Percentiles rank a stretch among this genome's conserved stretches.
These are phyloP conservation scores for Epizoanthus stellaris DNA, from an alignment of 92 coral and sea anemone species.

Conservation along the genomic window DNA sequence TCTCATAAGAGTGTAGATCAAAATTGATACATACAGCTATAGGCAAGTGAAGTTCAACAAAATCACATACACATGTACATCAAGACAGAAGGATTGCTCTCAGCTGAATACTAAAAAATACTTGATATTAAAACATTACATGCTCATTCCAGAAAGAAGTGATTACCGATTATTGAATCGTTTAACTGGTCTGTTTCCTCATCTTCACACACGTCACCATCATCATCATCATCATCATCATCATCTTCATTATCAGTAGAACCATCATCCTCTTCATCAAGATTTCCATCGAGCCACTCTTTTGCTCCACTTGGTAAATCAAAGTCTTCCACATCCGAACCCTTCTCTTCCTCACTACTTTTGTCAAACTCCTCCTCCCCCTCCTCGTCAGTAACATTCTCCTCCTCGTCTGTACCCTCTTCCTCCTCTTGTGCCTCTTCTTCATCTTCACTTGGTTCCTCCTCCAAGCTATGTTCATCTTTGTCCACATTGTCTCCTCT, in stretches of 20 bases:
- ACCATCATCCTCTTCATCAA: constrained; percentile 8
- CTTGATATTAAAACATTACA: not conserved
- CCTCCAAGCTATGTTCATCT: too few species aligned
- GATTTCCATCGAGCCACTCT: constrained; percentile 35
- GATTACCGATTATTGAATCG: not conserved
- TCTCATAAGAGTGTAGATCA: too few species aligned
- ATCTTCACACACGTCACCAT: not conserved
- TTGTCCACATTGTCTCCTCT: too few species aligned
- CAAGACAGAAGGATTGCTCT: too few species aligned
- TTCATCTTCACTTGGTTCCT: too few species aligned
- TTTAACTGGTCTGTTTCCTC: not conserved
- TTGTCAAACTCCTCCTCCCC: constrained; percentile 30
- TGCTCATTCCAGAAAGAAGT: not conserved
- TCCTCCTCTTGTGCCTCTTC: constrained; percentile 30
- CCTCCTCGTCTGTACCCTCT: not conserved
- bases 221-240: not conserved
- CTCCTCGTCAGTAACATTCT: not conserved
- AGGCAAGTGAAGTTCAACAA: too few species aligned
- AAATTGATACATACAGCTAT: too few species aligned
- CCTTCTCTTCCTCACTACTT: constrained; percentile 21
- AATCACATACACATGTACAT: too few species aligned
- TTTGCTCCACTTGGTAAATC: constrained; percentile 32
- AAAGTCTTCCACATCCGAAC: constrained; percentile 21
- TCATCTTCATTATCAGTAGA: not conserved
- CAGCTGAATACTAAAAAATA: not conserved